phyloP scores from a whole-genome alignment of 2,797 vertebrate genomes.

The Coilia nasus region DNA sequence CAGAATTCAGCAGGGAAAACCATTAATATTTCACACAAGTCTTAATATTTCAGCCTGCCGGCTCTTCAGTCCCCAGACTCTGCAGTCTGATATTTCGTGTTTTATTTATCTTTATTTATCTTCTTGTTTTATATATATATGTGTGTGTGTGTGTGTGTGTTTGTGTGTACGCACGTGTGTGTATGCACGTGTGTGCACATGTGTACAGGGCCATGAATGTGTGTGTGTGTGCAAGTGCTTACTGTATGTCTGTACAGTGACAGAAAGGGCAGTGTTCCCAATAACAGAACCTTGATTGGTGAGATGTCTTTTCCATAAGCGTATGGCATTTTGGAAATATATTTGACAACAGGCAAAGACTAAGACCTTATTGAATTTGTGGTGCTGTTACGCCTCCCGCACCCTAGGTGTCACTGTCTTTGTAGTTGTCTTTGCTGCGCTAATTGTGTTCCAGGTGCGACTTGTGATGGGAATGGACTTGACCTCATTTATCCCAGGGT shows the following conservation, averaged over 20 bases:
- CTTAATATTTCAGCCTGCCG: conserved; percentile 59
- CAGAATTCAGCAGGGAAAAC: conserved; percentile 46
- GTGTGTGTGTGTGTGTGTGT: conserved; percentile 6
- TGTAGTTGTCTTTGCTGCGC: too few relatives aligned
- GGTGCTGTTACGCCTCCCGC: too few relatives aligned
- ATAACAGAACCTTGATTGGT: not conserved
- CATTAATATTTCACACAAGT: conserved; percentile 58
- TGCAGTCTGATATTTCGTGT: conserved; percentile 34
- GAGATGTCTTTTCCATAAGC: not conserved
- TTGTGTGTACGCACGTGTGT: not conserved
- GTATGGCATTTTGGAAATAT: not conserved
- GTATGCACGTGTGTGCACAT: too few relatives aligned
- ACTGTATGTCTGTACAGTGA: not conserved
- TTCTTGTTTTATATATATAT: too few relatives aligned
- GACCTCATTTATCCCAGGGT: too few relatives aligned
- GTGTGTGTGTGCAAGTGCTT: too few relatives aligned
- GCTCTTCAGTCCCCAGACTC: conserved; percentile 48
- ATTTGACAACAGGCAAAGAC: not conserved
- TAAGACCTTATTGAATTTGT: not conserved
- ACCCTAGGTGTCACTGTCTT: too few relatives aligned
- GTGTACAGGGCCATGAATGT: too few relatives aligned
- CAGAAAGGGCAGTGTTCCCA: not conserved
- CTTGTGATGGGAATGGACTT: too few relatives aligned
- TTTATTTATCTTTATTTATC: too few relatives aligned
- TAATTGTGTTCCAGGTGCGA: too few relatives aligned